These are phyloP conservation scores for Ptychochromis oligacanthus DNA, from an alignment of 2,113 vertebrate genomes.

Conservation along the genomic window DNA sequence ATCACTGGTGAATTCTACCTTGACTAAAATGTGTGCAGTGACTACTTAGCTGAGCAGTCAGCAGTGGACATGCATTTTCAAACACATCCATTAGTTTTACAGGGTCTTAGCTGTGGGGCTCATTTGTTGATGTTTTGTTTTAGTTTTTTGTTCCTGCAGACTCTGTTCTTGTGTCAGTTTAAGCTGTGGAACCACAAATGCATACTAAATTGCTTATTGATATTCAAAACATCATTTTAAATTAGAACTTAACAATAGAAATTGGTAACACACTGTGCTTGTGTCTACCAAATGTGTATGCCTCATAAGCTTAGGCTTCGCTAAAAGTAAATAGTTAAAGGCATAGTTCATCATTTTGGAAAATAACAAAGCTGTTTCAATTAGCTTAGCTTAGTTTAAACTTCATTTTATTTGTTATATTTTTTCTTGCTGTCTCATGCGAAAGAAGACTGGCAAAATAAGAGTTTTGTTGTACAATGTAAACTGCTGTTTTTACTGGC, in stretches of 20 bases:
- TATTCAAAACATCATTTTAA: slow-evolving; percentile 36
- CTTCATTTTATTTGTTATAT: neutral
- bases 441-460: neutral
- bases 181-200: slow-evolving; percentile 37
- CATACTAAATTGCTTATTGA: slow-evolving; percentile 40
- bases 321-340: neutral
- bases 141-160: slow-evolving; percentile 25
- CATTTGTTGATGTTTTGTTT: slow-evolving; percentile 50
- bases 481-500: neutral
- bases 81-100: slow-evolving; percentile 45
- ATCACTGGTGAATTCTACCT: slow-evolving; percentile 24
- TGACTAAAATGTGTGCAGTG: slow-evolving; percentile 9
- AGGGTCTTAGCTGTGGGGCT: slow-evolving; percentile 37
- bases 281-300: neutral
- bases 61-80: slow-evolving; percentile 24
- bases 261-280: neutral
- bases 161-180: slow-evolving; percentile 51
- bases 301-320: neutral
- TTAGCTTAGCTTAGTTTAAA: neutral
- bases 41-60: slow-evolving; percentile 10
- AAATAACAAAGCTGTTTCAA: neutral
- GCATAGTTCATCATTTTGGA: neutral
- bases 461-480: fast-evolving
- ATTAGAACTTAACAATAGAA: slow-evolving; percentile 8
- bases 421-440: neutral